Evolutionary conservation across 2,113 vertebrate species (phyloP).

Genomic region (Alces alces): DNA sequence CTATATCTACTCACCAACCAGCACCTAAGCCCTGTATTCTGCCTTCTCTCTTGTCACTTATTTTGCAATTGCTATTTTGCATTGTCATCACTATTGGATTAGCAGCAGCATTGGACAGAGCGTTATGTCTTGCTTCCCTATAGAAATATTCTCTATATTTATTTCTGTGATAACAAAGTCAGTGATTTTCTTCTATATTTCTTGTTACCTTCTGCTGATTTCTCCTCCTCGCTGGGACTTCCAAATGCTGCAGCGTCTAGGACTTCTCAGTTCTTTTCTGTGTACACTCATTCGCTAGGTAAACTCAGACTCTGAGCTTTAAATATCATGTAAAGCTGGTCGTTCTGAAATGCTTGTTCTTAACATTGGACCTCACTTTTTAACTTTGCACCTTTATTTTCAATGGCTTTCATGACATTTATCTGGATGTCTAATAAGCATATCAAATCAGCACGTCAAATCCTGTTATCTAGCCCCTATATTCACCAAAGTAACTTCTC

Average conservation of each 20-base stretch:
- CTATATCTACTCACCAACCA: fast-evolving
- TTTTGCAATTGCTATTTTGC: no score
- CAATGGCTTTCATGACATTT: background rate
- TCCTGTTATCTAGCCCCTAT: background rate
- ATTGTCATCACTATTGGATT: background rate
- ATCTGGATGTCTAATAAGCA: background rate
- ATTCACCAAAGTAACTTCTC: background rate
- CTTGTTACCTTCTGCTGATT: no score
- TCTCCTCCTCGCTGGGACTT: fast-evolving
- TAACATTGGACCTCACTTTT: background rate
- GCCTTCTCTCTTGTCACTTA: no score
- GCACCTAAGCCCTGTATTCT: fast-evolving
- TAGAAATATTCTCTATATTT: no score
- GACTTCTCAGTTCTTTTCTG: background rate
- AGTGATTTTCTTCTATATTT: background rate
- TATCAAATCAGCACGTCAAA: background rate
- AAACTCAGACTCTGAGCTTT: background rate
- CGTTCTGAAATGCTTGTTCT: background rate
- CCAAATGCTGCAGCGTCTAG: background rate
- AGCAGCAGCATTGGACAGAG: background rate
- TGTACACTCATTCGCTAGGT: background rate
- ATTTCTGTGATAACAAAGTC: fast-evolving
- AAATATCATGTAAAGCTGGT: background rate
- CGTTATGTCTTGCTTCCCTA: background rate
- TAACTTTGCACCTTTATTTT: background rate